Evolutionary conservation across 1,140 invertebrate species (phyloP).

Genomic region (Paramacrobiotus metropolitanus): DNA sequence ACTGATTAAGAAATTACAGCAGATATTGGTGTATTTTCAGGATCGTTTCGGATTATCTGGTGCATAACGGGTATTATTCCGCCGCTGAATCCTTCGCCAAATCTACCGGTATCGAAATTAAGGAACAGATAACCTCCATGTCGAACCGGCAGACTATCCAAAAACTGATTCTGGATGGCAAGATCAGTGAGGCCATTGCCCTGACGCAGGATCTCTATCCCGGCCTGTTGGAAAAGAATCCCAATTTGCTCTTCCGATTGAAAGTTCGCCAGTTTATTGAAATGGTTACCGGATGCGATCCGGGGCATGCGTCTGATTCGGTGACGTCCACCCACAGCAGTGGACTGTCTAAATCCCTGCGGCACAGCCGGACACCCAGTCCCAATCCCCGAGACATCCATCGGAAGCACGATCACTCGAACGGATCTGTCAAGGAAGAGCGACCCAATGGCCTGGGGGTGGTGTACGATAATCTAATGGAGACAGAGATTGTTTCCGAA

Average conservation of each 20-base stretch:
- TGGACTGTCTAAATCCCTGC: too few species aligned
- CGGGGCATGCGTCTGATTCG: constrained; percentile 21
- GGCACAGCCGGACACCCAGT: neutral
- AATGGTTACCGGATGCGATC: constrained; percentile 32
- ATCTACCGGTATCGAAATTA: constrained; percentile 63
- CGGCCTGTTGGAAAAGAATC: constrained; percentile 60
- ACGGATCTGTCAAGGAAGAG: neutral
- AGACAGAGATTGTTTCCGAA: neutral
- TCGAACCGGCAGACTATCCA: constrained; percentile 96
- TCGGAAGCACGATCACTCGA: neutral
- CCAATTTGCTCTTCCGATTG: constrained; percentile 70
- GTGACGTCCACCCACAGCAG: too few species aligned
- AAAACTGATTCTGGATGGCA: constrained; percentile 63
- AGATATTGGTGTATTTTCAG: too few species aligned
- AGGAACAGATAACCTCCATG: constrained; percentile 78
- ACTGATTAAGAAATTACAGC: too few species aligned
- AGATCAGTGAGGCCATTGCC: constrained; percentile 83
- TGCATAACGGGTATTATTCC: constrained; percentile 87
- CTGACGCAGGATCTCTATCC: constrained; percentile 66
- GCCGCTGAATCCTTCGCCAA: constrained; percentile 86
- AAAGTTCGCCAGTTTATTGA: constrained; percentile 95
- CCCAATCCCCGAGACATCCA: neutral
- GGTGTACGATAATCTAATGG: neutral
- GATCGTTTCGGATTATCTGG: constrained; percentile 87
- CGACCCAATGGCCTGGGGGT: neutral